A percentile compares a stretch with the other conserved stretches of the same genome.
Evolutionary conservation across 2,888 invertebrate species (phyloP).

Genomic region (Rugalucina vietnamica): DNA sequence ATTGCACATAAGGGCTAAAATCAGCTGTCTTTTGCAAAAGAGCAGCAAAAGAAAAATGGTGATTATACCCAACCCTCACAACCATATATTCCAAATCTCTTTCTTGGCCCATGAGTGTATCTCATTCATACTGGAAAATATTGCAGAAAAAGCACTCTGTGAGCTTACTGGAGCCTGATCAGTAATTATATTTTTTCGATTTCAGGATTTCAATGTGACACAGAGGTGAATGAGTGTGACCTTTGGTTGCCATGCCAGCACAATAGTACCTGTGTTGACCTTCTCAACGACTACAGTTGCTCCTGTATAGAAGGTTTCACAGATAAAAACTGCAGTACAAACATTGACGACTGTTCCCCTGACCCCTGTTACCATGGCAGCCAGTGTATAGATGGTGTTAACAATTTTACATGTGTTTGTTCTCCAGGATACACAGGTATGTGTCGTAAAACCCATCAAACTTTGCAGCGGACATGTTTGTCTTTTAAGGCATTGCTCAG

Average conservation of each 20-base stretch:
- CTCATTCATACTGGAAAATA: too few relatives aligned
- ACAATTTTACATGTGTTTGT: conserved; percentile 66
- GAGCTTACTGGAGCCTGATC: too few relatives aligned
- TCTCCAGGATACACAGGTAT: conserved; percentile 35
- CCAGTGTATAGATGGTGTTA: conserved; percentile 61
- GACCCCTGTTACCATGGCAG: conserved; percentile 68
- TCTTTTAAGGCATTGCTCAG: too few relatives aligned
- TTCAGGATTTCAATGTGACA: conserved; percentile 87
- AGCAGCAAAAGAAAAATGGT: too few relatives aligned
- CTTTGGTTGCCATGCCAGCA: conserved; percentile 93
- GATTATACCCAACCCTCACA: too few relatives aligned
- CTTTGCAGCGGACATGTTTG: too few relatives aligned
- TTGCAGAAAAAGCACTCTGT: too few relatives aligned
- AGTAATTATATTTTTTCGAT: background rate
- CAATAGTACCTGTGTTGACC: conserved; percentile 89
- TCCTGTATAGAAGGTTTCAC: conserved; percentile 87
- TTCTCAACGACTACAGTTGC: conserved; percentile 88
- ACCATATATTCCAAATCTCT: too few relatives aligned
- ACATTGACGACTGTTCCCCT: conserved; percentile 73
- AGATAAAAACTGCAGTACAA: conserved; percentile 77
- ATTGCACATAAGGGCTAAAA: too few relatives aligned
- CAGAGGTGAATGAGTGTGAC: conserved; percentile 95
- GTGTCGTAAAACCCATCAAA: too few relatives aligned
- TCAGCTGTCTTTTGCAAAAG: too few relatives aligned
- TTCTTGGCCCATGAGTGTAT: too few relatives aligned